phyloP scores from a whole-genome alignment of 2,797 vertebrate species.

The Gallinago stenura region DNA sequence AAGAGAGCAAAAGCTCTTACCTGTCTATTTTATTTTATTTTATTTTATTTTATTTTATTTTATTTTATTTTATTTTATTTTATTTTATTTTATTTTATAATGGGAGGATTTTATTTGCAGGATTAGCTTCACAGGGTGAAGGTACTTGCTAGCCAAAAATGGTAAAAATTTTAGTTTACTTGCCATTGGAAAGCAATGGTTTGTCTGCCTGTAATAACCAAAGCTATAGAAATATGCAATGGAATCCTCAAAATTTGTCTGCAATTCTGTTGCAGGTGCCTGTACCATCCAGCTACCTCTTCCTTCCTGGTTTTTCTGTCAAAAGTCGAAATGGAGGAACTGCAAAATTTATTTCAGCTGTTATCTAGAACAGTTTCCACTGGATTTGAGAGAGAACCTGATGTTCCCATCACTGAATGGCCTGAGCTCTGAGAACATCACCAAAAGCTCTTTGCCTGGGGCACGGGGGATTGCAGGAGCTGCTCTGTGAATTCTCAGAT shows the following conservation, averaged over 20 bases:
- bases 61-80: background rate
- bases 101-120: background rate
- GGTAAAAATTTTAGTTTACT: background rate
- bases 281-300: background rate
- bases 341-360: background rate
- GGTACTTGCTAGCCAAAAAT: background rate
- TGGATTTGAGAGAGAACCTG: background rate
- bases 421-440: background rate
- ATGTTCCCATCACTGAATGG: background rate
- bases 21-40: rapidly evolving
- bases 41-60: too few species aligned
- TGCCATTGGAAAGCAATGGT: background rate
- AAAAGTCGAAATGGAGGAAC: background rate
- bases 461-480: background rate
- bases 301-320: background rate
- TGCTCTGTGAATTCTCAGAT: background rate
- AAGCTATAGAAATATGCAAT: background rate
- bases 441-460: background rate
- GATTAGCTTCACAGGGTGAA: background rate
- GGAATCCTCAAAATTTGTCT: background rate
- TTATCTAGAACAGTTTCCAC: background rate
- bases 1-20: background rate
- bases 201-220: background rate
- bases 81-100: background rate
- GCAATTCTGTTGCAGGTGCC: background rate